Conservation (phyloP, 2,797 vertebrate genomes). For the Falco biarmicus region DNA sequence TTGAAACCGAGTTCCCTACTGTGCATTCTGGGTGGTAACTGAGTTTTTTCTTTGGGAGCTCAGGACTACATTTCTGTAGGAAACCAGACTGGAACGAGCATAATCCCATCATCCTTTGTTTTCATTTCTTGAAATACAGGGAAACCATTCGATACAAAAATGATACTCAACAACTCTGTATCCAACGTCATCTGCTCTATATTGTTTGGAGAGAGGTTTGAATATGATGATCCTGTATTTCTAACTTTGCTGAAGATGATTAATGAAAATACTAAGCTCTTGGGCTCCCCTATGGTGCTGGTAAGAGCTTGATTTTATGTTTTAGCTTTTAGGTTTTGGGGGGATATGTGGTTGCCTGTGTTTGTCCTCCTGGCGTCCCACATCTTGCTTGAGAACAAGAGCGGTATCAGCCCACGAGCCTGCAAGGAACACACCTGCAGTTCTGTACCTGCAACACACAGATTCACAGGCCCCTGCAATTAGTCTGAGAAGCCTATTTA, state of each 20-base stretch:
- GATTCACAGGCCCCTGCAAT: not conserved
- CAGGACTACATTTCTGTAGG: not conserved
- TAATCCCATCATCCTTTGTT: not conserved
- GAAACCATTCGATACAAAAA: slow-evolving; percentile 61
- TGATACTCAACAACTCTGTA: slow-evolving; percentile 68
- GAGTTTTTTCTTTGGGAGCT: not conserved
- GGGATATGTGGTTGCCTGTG: fast-evolving
- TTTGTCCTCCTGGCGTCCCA: not conserved
- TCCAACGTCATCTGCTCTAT: slow-evolving; percentile 76
- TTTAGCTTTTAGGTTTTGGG: not conserved
- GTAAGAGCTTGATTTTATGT: slow-evolving; percentile 45
- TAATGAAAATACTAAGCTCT: slow-evolving; percentile 68
- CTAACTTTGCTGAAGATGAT: slow-evolving; percentile 60
- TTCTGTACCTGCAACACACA: not conserved
- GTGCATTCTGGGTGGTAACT: not conserved
- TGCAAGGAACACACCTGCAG: not conserved
- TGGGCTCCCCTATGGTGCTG: slow-evolving; percentile 65
- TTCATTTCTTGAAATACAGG: slow-evolving; percentile 46
- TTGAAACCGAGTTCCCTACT: not conserved
- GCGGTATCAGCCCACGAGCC: not conserved
- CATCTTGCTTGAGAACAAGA: not conserved
- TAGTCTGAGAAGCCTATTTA: not conserved
- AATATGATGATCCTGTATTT: slow-evolving; percentile 71
- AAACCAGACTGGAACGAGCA: not conserved
- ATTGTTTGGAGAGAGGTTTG: slow-evolving; percentile 76